Percentiles rank a stretch among this genome's conserved stretches.
These are phyloP conservation scores for Theocolax elegans DNA, from an alignment of 1,140 invertebrate species.

Conservation along the genomic window DNA sequence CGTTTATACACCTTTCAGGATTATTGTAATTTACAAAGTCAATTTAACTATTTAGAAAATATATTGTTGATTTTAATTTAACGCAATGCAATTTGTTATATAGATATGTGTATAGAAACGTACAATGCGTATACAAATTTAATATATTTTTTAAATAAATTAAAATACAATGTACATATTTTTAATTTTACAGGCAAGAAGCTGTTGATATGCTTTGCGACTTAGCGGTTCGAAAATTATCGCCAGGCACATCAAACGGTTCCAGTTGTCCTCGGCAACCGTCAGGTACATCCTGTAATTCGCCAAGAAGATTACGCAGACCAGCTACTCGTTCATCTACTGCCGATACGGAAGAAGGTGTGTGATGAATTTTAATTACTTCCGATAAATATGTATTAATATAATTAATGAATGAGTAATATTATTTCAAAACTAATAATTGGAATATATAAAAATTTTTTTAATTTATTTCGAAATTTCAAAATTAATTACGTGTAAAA, in stretches of 20 bases:
- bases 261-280: slow-evolving; percentile 68
- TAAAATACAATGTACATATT: too few species aligned
- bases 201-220: slow-evolving; percentile 86
- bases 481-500: too few species aligned
- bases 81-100: too few species aligned
- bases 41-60: too few species aligned
- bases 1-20: too few species aligned
- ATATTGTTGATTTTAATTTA: too few species aligned
- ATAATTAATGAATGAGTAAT: background rate
- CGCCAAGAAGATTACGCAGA: slow-evolving; percentile 70
- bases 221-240: slow-evolving; percentile 78
- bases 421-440: background rate
- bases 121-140: too few species aligned
- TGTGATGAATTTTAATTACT: slow-evolving; percentile 8
- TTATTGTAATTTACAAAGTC: too few species aligned
- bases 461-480: background rate
- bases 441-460: too few species aligned
- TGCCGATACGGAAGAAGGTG: slow-evolving; percentile 58
- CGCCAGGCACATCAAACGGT: slow-evolving; percentile 71
- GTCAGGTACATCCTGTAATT: slow-evolving; percentile 68
- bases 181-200: slow-evolving; percentile 75
- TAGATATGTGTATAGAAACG: too few species aligned
- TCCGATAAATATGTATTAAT: background rate
- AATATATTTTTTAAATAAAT: too few species aligned
- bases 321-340: slow-evolving; percentile 59